phyloP scores from a whole-genome alignment of 2,113 vertebrate genomes.

The Murina feae region DNA sequence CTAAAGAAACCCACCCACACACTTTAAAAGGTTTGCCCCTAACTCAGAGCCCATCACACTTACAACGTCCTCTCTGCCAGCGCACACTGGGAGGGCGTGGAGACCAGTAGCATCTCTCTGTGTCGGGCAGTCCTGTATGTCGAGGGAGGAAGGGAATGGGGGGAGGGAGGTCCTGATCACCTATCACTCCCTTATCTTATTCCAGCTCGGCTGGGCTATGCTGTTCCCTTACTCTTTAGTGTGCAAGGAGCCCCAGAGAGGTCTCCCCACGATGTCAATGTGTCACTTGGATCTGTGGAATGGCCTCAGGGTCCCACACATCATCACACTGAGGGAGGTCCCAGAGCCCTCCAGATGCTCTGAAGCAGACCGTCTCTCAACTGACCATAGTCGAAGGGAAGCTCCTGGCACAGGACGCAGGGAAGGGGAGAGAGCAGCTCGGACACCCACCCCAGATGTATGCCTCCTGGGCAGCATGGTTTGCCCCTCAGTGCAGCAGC shows the following conservation, averaged over 20 bases:
- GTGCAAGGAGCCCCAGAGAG: background rate
- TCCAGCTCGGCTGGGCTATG: background rate
- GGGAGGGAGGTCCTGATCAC: background rate
- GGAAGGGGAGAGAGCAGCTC: background rate
- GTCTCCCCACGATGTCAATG: background rate
- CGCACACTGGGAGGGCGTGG: background rate
- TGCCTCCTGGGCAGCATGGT: accelerated
- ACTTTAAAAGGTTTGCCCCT: background rate
- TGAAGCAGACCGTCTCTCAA: background rate
- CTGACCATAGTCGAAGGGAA: background rate
- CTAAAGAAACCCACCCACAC: background rate
- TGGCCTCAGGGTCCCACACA: background rate
- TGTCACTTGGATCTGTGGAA: background rate
- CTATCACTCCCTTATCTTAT: background rate
- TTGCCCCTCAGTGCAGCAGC: background rate
- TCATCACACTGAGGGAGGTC: background rate
- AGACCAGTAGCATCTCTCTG: background rate
- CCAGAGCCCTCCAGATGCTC: background rate
- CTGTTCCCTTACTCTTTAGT: background rate
- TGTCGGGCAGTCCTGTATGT: background rate
- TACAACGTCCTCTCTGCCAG: background rate
- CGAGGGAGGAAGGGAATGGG: no score
- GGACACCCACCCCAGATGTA: background rate
- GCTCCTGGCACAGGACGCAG: background rate
- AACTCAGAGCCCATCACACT: background rate